Evolutionary conservation across 2,888 invertebrate genomes (phyloP).

Genomic region (Eumacrocentrus americanus): DNA sequence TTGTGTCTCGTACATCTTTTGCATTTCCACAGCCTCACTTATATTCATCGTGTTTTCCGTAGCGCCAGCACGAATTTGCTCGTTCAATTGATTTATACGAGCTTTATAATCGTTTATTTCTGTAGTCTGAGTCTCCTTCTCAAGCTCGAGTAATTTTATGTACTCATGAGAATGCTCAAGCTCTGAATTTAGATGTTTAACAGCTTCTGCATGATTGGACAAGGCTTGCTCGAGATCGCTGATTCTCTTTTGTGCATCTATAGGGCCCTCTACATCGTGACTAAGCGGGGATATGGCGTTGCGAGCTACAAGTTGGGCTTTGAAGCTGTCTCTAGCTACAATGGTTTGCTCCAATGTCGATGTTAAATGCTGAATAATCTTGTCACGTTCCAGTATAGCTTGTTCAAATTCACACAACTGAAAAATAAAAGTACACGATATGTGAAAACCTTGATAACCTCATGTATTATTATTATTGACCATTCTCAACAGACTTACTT

Average conservation of each 20-base stretch:
- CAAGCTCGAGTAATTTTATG: slow-evolving; percentile 63
- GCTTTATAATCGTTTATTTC: slow-evolving; percentile 56
- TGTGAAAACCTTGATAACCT: neutral
- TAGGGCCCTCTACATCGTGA: neutral
- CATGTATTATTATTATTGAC: neutral
- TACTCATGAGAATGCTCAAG: slow-evolving; percentile 43
- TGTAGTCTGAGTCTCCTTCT: slow-evolving; percentile 65
- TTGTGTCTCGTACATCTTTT: slow-evolving; percentile 52
- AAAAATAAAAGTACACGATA: slow-evolving; percentile 23
- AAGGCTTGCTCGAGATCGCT: slow-evolving; percentile 48
- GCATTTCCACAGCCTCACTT: slow-evolving; percentile 46
- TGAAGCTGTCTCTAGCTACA: slow-evolving; percentile 68
- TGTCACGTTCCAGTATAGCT: slow-evolving; percentile 73
- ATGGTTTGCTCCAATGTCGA: slow-evolving; percentile 74
- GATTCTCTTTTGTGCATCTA: slow-evolving; percentile 36
- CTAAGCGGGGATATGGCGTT: slow-evolving; percentile 58
- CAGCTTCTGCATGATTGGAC: slow-evolving; percentile 41
- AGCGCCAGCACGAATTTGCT: slow-evolving; percentile 45
- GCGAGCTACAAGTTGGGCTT: slow-evolving; percentile 67
- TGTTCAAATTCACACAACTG: slow-evolving; percentile 77
- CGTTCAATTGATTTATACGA: slow-evolving; percentile 50
- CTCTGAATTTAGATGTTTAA: slow-evolving; percentile 42
- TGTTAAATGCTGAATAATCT: slow-evolving; percentile 74
- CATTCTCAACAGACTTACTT: slow-evolving; percentile 70
- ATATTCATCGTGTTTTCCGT: slow-evolving; percentile 44